Base-by-base conservation (phyloP, 2,888 invertebrate species). In the Drosophila setosimentum region DNA sequence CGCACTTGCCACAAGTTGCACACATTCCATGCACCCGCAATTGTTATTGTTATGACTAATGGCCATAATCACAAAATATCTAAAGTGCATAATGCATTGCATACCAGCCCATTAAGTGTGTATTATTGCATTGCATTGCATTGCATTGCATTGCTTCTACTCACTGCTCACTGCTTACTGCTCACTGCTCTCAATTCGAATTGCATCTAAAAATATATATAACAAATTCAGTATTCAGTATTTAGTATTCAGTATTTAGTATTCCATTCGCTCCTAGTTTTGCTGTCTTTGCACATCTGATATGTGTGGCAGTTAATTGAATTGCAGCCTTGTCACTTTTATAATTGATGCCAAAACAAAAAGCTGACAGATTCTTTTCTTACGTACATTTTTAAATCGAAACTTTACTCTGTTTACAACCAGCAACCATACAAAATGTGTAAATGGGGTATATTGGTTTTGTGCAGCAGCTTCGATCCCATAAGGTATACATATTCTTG, bases 21-120 rank as follows among this genome's bases (percentile, higher is more conserved):
- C 57, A 16, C 29, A 35, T 61, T 49, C 49, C 18, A 66, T 60
- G 68, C 62, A 69, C 68, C 54, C 35, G 66, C 64, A 49, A 62
- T 61, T 71, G 40, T 73, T 75, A 54, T 76, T 76, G 50, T 76
- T 76, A 76, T 76, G 76, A 76, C 72, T 76, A 76, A 79, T 77
- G 59, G 37, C 45, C 65, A 76, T 55, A 78, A 71, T 71, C 62
- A 32, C 63, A 50, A 68, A 78, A 80, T 80, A 76, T 68, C 80
- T 68, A 33, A 76, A 76, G 61, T 76, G 80, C 78, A 80, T 65
- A 35, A 53, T 69, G 77, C 78, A 80, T 78, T 72, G 51, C 72
- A 67, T 49, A 37, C 51, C 27, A 54, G 53, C 32, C 48, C 48
- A 63, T 71, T 71, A 80, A 80, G 61, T 60, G 55, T 64, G 53